phyloP scores from a whole-genome alignment of 1,140 invertebrate species.

The Drosophila sp. region DNA sequence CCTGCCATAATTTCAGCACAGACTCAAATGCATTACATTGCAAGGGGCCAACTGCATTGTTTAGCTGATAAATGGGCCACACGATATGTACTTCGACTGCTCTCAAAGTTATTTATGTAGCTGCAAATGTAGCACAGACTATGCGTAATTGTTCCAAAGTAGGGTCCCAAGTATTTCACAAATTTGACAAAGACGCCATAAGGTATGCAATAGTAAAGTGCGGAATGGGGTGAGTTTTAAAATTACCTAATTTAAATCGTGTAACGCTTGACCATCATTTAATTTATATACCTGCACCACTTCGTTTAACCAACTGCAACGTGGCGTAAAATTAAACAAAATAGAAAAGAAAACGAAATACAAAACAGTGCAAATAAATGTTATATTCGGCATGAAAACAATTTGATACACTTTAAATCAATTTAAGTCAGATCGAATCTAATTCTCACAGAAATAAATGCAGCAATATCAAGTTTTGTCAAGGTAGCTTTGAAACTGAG shows the following conservation, averaged over 20 bases:
- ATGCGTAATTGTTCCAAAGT: too few species aligned
- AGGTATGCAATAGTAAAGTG: conserved; percentile 2
- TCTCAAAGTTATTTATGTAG: conserved; percentile 56
- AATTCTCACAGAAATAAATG: too few species aligned
- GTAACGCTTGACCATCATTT: conserved; percentile 68
- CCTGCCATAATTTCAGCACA: conserved; percentile 49
- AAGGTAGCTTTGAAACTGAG: too few species aligned
- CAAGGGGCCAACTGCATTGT: conserved; percentile 53
- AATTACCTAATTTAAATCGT: conserved; percentile 71
- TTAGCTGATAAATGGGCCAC: conserved; percentile 57
- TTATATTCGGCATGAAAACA: too few species aligned
- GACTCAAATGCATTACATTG: conserved; percentile 36
- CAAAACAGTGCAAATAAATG: neutral
- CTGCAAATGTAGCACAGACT: conserved; percentile 38
- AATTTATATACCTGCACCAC: conserved; percentile 77
- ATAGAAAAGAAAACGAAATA: neutral
- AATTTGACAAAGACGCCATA: conserved; percentile 15
- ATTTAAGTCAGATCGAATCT: too few species aligned
- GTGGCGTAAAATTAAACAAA: conserved; percentile 34
- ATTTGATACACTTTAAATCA: too few species aligned
- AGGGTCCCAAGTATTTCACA: conserved; percentile 13
- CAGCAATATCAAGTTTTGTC: too few species aligned
- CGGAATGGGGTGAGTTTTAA: neutral
- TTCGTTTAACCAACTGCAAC: conserved; percentile 61
- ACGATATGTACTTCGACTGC: conserved; percentile 15